Conservation (phyloP, 2,888 invertebrate genomes). For the Melipona beecheii region DNA sequence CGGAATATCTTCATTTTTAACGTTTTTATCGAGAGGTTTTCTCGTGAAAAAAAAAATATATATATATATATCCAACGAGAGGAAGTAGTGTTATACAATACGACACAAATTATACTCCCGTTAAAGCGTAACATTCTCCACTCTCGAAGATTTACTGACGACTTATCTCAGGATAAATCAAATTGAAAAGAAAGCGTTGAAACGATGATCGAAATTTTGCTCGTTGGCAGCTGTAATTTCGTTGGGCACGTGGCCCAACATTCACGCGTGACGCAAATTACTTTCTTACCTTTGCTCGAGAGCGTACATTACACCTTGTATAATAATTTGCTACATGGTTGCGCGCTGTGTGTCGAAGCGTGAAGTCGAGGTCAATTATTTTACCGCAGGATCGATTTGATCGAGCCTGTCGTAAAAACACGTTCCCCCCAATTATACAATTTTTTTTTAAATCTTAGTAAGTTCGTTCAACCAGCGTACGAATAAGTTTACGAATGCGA, state of each 20-base stretch:
- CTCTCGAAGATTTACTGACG: background rate
- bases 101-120: background rate
- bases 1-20: background rate
- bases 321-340: conserved; percentile 55
- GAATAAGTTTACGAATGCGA: background rate
- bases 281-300: conserved; percentile 35
- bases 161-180: background rate
- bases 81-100: background rate
- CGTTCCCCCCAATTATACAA: background rate
- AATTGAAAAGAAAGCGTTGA: background rate
- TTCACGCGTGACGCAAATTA: conserved; percentile 23
- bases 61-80: background rate
- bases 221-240: conserved; percentile 25
- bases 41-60: background rate
- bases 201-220: conserved; percentile 2
- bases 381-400: conserved; percentile 28
- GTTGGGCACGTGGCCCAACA: conserved; percentile 48
- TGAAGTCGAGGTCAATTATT: conserved; percentile 43
- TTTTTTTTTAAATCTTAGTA: background rate
- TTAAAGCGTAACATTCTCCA: background rate
- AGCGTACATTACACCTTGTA: conserved; percentile 43
- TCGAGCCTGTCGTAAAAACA: conserved; percentile 17
- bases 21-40: background rate
- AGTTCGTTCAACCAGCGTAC: background rate
- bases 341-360: conserved; percentile 26